Conservation (phyloP, 1,140 invertebrate species). For the Ectropis grisescens region DNA sequence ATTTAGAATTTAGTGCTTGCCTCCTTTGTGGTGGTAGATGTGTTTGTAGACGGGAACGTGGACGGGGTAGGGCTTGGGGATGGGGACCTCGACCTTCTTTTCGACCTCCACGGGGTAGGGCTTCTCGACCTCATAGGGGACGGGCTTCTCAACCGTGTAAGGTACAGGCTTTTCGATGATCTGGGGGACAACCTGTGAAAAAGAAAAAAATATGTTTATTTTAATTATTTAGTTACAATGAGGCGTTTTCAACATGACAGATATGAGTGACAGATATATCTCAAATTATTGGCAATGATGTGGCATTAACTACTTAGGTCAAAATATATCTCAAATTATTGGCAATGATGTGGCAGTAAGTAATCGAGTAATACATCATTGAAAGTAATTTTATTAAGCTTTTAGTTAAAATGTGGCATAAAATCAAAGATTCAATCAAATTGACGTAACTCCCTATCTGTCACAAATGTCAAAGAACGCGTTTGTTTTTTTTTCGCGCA, state of each 20-base stretch:
- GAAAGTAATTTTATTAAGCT: no score
- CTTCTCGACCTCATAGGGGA: constrained; percentile 82
- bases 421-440: no score
- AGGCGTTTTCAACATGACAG: no score
- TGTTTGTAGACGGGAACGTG: constrained; percentile 87
- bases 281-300: no score
- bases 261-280: no score
- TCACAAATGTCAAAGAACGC: constrained; percentile 14
- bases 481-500: constrained; percentile 18
- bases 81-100: constrained; percentile 81
- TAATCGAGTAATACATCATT: no score
- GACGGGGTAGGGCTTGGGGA: constrained; percentile 83
- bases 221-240: no score
- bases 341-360: no score
- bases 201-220: constrained; percentile 11
- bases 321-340: no score
- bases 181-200: constrained; percentile 68
- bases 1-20: constrained; percentile 52
- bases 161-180: constrained; percentile 81
- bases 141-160: constrained; percentile 81
- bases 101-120: constrained; percentile 84
- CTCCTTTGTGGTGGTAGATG: constrained; percentile 79
- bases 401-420: no score
- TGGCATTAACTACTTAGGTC: no score
- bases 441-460: no score